Conservation (phyloP, 92 coral and sea anemone species). For the Porites evermanni region DNA sequence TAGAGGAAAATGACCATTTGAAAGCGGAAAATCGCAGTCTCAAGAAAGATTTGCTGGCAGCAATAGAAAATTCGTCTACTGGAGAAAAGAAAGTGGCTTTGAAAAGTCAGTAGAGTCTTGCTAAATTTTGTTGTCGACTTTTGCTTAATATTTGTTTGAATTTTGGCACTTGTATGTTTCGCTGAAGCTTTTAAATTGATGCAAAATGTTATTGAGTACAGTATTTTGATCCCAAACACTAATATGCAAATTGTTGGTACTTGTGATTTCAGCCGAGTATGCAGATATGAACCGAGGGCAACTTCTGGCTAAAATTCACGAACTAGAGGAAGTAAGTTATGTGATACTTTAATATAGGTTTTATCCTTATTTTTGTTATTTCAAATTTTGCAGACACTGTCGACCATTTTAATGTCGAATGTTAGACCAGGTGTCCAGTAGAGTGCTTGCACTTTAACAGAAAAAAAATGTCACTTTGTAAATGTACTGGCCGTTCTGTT, state of each 20-base stretch:
- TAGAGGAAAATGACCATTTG: slow-evolving; percentile 84
- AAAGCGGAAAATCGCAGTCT: slow-evolving; percentile 88
- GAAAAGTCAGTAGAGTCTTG: slow-evolving; percentile 51
- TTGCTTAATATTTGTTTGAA: no score
- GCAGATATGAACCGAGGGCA: slow-evolving; percentile 97
- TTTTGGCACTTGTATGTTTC: no score
- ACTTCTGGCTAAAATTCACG: slow-evolving; percentile 79
- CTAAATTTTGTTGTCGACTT: no score
- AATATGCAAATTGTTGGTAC: background rate
- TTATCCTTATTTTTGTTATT: no score
- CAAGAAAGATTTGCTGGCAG: slow-evolving; percentile 85
- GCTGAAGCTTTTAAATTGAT: no score
- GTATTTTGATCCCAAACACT: background rate
- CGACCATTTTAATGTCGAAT: no score
- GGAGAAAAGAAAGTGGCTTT: slow-evolving; percentile 56
- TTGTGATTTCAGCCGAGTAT: slow-evolving; percentile 78
- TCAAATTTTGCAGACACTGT: no score
- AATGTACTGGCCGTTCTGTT: no score
- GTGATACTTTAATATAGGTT: no score
- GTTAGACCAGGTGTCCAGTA: no score
- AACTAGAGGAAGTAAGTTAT: slow-evolving; percentile 81
- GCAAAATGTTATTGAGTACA: background rate
- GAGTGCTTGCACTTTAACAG: no score
- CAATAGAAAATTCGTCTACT: slow-evolving; percentile 76
- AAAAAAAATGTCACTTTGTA: no score